Base-by-base conservation (phyloP, 2,113 vertebrate species). In the Lepidothrix coronata region DNA sequence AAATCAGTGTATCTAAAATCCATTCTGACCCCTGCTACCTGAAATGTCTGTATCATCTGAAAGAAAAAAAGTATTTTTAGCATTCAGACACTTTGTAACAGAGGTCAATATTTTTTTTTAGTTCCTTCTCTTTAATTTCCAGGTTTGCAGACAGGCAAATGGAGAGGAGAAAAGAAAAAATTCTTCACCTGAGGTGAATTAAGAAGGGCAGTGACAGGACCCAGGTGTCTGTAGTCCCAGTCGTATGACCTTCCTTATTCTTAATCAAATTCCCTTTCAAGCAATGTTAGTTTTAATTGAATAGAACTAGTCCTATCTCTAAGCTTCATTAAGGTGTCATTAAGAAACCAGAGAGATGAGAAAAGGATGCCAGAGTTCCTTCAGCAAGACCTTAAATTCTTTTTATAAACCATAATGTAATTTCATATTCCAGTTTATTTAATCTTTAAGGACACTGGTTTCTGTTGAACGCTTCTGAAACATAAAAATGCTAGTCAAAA, bases 251-350 rank as follows among this genome's bases (percentile, higher is more conserved):
- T 80, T 83, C 55, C 51, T 88, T 80, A 54, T 62, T 94, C 51
- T 39, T 92, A 91, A 87, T 91, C 30, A 81, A 91, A 92, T 85
- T 73, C 37, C 25, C 63, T 91, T 85, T 91, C 43, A 92, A 66
- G 62, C 54, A 43, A 17, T 23, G 12, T 54, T 85, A 73, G 5
- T 82, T 91, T 85, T 89, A 88, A 82, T 96, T 79, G 82, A 91
- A 82, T 79, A 76, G 15, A 75, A 49, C 23, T 65, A 57, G 58
- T 79, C 39, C 58, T 73, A 62, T 58, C 70, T 89, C 87, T 85
- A 54, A 82, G 74, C 33, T 91, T 91, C 63, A 87, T 89, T 92
- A 89, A 73, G 21, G 19, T 88, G 48, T 92, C 48, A 51, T 90
- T 92, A 86, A 74, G 94, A 91, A 92, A 51, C 28, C 21, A 48